A percentile compares a stretch with the other conserved stretches of the same genome.
Evolutionary conservation across 2,113 vertebrate species (phyloP).

Genomic region (Otocyon megalotis): DNA sequence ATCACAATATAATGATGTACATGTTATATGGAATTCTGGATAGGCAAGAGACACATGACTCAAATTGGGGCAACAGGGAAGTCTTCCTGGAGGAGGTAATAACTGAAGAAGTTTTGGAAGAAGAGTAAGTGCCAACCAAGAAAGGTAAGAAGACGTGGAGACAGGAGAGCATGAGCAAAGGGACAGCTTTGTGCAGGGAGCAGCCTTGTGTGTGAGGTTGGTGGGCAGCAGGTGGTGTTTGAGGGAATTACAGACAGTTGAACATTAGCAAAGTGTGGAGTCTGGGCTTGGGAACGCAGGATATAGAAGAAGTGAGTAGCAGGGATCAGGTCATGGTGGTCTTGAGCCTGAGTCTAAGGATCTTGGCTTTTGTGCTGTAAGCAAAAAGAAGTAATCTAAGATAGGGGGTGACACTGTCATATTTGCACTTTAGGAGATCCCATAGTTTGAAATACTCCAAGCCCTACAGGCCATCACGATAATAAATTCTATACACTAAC

Average conservation of each 20-base stretch:
- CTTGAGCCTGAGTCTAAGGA: neutral
- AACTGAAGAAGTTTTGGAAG: neutral
- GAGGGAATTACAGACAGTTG: neutral
- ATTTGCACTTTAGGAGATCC: neutral
- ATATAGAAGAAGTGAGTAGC: neutral
- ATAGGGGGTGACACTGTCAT: neutral
- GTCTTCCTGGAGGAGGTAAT: neutral
- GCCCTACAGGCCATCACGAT: neutral
- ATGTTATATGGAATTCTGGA: neutral
- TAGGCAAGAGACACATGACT: neutral
- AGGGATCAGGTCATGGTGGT: neutral
- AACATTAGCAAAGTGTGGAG: neutral
- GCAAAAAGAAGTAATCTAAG: neutral
- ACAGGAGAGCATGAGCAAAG: neutral
- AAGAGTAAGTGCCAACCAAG: neutral
- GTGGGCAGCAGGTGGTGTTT: accelerated
- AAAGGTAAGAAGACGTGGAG: neutral
- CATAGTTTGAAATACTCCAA: neutral
- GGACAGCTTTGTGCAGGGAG: neutral
- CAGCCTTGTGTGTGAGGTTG: neutral
- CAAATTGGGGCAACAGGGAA: neutral
- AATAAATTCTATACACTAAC: neutral
- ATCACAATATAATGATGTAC: neutral
- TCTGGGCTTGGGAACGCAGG: neutral
- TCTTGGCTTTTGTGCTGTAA: neutral